These are phyloP conservation scores for Lerista edwardsae DNA, from an alignment of 2,797 vertebrate species.

Conservation along the genomic window DNA sequence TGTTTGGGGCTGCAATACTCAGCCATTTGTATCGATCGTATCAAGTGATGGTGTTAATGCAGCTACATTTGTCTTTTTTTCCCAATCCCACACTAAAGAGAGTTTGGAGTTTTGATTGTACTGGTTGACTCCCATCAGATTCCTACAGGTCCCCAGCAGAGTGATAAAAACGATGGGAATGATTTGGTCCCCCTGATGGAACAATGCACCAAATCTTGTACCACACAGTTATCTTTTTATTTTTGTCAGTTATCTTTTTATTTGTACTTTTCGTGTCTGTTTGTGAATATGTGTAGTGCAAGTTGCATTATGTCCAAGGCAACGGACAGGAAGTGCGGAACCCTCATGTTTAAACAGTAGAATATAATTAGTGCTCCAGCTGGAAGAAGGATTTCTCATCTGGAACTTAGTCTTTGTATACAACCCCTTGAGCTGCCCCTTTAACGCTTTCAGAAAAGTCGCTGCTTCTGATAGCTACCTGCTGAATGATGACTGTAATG, in stretches of 20 bases:
- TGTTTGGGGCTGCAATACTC: slow-evolving; percentile 3
- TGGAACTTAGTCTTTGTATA: background rate
- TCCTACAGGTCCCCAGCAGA: background rate
- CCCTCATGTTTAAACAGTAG: background rate
- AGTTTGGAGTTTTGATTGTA: background rate
- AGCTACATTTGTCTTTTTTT: background rate
- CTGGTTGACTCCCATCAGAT: background rate
- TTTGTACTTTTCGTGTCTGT: no score
- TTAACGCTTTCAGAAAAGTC: background rate
- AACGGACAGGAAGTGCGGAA: background rate
- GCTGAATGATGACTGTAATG: background rate
- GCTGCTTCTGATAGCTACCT: background rate
- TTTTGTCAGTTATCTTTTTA: no score
- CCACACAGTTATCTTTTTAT: no score
- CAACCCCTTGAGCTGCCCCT: background rate
- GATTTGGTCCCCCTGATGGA: background rate
- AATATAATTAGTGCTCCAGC: background rate
- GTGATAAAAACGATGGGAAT: background rate
- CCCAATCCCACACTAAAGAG: background rate
- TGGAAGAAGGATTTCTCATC: background rate
- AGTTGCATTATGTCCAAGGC: background rate
- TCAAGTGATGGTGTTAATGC: background rate
- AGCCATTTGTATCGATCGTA: background rate
- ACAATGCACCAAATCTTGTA: background rate
- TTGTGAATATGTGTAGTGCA: background rate